phyloP scores from a whole-genome alignment of 2,113 vertebrate species.

The Elaphurus davidianus region DNA sequence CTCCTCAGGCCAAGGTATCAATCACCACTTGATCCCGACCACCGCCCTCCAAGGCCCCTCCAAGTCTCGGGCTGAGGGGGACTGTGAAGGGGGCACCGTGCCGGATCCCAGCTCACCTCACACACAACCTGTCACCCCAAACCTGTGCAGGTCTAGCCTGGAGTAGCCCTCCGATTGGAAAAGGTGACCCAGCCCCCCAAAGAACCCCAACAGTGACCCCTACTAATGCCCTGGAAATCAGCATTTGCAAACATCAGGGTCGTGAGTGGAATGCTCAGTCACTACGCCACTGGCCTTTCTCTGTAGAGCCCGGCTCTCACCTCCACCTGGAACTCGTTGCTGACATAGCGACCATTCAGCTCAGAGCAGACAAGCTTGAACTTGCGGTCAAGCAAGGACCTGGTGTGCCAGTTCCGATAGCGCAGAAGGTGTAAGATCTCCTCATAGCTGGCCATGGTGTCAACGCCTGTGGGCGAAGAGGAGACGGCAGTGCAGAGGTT shows the following conservation, averaged over 20 bases:
- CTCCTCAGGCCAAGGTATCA: accelerated
- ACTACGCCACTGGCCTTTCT: not conserved
- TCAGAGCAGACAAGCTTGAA: slow-evolving; percentile 97
- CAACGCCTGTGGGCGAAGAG: slow-evolving; percentile 85
- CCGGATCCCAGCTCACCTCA: accelerated
- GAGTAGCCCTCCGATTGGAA: not conserved
- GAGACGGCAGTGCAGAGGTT: not conserved
- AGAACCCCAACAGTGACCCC: accelerated
- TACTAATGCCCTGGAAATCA: accelerated
- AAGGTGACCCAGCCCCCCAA: accelerated
- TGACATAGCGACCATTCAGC: slow-evolving; percentile 96
- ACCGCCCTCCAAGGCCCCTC: not conserved
- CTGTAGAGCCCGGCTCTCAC: slow-evolving; percentile 76
- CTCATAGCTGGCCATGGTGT: slow-evolving; percentile 96
- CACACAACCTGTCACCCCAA: too few relatives aligned
- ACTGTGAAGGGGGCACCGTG: accelerated
- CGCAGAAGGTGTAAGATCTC: slow-evolving; percentile 91
- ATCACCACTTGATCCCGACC: not conserved
- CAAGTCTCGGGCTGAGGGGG: not conserved
- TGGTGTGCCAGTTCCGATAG: slow-evolving; percentile 94
- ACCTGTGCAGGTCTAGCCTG: accelerated
- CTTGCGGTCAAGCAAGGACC: slow-evolving; percentile 93
- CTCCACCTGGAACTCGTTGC: slow-evolving; percentile 98
- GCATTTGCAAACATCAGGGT: not conserved
- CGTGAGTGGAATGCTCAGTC: accelerated